phyloP scores from a whole-genome alignment of 2,888 invertebrate species.

The Ophioninae sp. region DNA sequence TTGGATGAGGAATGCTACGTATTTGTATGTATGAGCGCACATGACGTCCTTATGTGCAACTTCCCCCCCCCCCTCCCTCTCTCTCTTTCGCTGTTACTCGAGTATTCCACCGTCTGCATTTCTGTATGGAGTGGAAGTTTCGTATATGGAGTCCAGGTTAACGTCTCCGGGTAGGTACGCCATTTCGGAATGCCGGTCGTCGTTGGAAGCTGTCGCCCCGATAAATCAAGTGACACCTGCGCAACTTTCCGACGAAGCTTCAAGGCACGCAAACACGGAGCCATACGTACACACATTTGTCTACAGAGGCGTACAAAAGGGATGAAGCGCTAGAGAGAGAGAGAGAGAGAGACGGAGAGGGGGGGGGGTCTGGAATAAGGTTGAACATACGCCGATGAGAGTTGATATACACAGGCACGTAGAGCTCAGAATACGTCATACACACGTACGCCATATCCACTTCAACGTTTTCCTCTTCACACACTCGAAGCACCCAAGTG shows the following conservation, averaged over 20 bases:
- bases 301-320: constrained; percentile 20
- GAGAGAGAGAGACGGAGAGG: constrained; percentile 41
- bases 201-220: constrained; percentile 76
- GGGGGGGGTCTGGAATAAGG: constrained; percentile 39
- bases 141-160: constrained; percentile 57
- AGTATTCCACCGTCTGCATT: constrained; percentile 44
- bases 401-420: constrained; percentile 44
- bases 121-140: constrained; percentile 57
- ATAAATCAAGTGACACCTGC: constrained; percentile 78
- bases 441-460: constrained; percentile 49
- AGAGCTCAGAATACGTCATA: constrained; percentile 57
- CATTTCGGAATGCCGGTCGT: constrained; percentile 74
- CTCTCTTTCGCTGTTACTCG: background rate
- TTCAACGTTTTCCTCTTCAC: constrained; percentile 4
- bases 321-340: background rate
- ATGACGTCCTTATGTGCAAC: constrained; percentile 4
- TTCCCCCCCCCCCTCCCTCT: background rate
- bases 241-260: constrained; percentile 70
- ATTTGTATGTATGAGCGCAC: constrained; percentile 12
- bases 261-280: constrained; percentile 38
- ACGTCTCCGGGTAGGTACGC: constrained; percentile 60
- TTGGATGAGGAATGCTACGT: background rate
- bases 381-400: constrained; percentile 47
- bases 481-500: background rate
- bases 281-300: constrained; percentile 31